Base-by-base conservation (phyloP, 2,797 vertebrate species). In the Hylomyscus alleni region DNA sequence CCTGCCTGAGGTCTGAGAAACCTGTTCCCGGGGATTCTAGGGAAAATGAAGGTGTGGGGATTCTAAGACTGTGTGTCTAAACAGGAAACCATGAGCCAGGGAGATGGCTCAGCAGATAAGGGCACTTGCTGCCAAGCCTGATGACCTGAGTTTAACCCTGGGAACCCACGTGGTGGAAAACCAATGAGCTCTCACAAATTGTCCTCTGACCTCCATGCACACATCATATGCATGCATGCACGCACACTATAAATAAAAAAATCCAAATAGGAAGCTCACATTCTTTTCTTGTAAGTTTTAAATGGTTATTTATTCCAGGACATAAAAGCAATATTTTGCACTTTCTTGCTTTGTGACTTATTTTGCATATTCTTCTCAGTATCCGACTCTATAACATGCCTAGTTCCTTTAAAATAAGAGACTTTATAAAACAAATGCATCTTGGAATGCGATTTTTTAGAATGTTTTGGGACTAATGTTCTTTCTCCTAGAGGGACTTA, bases 401-500 rank as follows among this genome's bases (percentile, higher is more conserved):
- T 88, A 52, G 62, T 92, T 84, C 86, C 77, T 92, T 75, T 78
- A 88, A 96, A 89, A 95, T 65, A 72, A 31, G 72, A 80, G 91
- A 86, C 73, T 86, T 93, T 90, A 78, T 37, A 72, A 77, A 90
- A 77, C 77, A 29, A 73, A 65, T 95, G 84, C 81, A 14, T 72
- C 94, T 96, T 73, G 52, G 89, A 95, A 56, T 89, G 65, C 37
- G 62, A 87, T 95, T 90, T 93, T 95, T 82, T 91, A 88, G 83
- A 91, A 94, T 31, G 77, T 65, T 94, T 95, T 3, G 40, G 56
- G 73, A 90, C 77, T n/a, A 91, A 58, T 15, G 56, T 95, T 92
- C 69, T 86, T 95, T 90, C 94, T 92, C 96, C 96, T 89, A 56
- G 52, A 97, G 94, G 96, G 93, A 94, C 34, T 67, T 62, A 73